Base-by-base conservation (phyloP, 2,888 invertebrate species). In the Lamellibrachia columna region DNA sequence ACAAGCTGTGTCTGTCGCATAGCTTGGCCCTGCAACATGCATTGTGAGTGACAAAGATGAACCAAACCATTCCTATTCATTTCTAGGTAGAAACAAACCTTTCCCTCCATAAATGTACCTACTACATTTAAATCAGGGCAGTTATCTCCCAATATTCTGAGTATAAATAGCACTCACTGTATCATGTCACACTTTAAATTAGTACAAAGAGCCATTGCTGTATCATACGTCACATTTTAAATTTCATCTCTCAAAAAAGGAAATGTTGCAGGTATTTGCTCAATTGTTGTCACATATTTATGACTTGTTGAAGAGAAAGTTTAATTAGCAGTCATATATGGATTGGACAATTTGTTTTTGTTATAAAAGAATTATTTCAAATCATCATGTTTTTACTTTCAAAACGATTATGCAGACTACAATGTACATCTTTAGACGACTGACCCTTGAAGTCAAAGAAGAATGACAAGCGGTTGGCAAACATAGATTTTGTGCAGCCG, bases 1-100 rank as follows among this genome's bases (percentile, higher is more conserved):
- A 97, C 99, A 99, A 11, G 99, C 99, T 2, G 99, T 99, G 97
- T 99, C 99, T 92, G 99, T 97, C 60, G 99, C 98, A 97, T 98
- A 99, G 96, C 99, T 99, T 9, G 99, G 99, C 2, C 99, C 97
- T 97, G 95, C 40, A 91, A 91, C 75, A 75, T 75, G 75, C 75
- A 75, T 75, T 22, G 6, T 75, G 75, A 75, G n/a, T 75, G 15
- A 15, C 75, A 75, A 75, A 75, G 15, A 15, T 22, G 15, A n/a
- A 75, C 11, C 60, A 60, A 60, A 15, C 11, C 15, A 60, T 9
- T 60, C 22, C 8, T 9, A 11, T 11, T 15, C 22, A 60, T 9
- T 60, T 60, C 60, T 22, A 60, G 60, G 60, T 4, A 15, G 60
- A 60, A 60, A 60, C 60, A 60, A 40, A 40, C 40, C 40, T 40